Evolutionary conservation across 1,140 invertebrate species (phyloP).

Genomic region (Trinorchestia longiramus): DNA sequence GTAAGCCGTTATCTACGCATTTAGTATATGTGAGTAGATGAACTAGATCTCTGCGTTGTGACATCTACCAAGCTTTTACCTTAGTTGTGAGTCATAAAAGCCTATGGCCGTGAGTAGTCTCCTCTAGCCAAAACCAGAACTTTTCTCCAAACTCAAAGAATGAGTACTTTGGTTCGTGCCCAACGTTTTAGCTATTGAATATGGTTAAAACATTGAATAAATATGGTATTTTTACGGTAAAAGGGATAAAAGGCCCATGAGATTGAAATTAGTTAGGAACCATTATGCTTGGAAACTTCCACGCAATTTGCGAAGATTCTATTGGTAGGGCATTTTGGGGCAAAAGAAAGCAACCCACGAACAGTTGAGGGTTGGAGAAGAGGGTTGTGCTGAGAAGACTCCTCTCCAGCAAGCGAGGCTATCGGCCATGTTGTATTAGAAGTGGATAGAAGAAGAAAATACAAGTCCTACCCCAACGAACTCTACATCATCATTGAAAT

Average conservation of each 20-base stretch:
- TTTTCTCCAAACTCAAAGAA: not conserved
- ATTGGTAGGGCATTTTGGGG: not conserved
- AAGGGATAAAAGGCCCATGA: not conserved
- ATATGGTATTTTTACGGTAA: not conserved
- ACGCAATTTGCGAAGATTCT: not conserved
- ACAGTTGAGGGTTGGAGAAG: not conserved
- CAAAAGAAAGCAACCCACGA: not conserved
- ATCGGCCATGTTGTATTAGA: not conserved
- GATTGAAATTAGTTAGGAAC: too few species aligned
- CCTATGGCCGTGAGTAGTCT: not conserved
- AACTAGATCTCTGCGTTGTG: not conserved
- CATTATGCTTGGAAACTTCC: not conserved
- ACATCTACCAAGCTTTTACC: not conserved
- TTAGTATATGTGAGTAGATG: not conserved
- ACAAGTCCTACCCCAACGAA: not conserved
- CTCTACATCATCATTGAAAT: slow-evolving; percentile 23
- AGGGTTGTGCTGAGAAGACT: not conserved
- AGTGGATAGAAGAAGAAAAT: not conserved
- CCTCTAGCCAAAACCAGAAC: not conserved
- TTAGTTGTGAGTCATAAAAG: not conserved
- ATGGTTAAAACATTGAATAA: not conserved
- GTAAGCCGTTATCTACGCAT: not conserved
- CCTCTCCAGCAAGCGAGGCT: not conserved
- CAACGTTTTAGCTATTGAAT: not conserved
- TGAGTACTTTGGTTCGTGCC: not conserved